Evolutionary conservation across 2,888 invertebrate species (phyloP), one percentile per base, ranked within the genome.

Genomic region (Cheilosia vernalis): DNA sequence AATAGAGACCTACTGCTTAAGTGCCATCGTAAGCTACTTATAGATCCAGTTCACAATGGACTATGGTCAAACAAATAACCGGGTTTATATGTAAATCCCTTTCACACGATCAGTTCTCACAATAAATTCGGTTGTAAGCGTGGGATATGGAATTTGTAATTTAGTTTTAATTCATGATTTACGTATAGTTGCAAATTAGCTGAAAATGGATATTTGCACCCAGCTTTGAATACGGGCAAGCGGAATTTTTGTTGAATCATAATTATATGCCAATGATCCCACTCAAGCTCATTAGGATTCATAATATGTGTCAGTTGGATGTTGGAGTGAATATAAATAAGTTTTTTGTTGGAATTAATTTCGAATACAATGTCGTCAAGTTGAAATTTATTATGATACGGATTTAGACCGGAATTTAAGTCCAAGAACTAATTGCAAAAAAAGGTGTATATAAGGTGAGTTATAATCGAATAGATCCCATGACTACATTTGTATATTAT

Each of bases 311-410:
- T 69, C 74, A 70, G 42, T 33, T 13, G 56, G 15, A 37, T 51
- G 42, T 55, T 73, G 13, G 24, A 58, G 19, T 53, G 56, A 51
- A 42, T 69, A 83, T 73, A 79, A 82, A 74, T 84, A 51, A 40
- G 37, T 64, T 84, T 61, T 44, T 17, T 15, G 4, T 51, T 51
- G 0, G 24, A 33, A 60, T 51, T 44, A 44, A 58, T 69, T 69
- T 30, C 19, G 33, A 67, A 40, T 27, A 24, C 42, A 51, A 17
- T 37, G 10, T 51, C 24, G 15, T 67, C 21, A 15, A 42, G 17
- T 55, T 67, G 17, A 66, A 53, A 30, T 53, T 66, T 40, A 17
- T 42, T 17, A 27, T 27, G 17, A 24, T 49, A 15, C 4, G 30
- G 30, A 9, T 17, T 13, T 13, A 13, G 30, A 3, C 37, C 37